Conservation (phyloP, 2,797 vertebrate species). For the Halcyon smyrnensis region DNA sequence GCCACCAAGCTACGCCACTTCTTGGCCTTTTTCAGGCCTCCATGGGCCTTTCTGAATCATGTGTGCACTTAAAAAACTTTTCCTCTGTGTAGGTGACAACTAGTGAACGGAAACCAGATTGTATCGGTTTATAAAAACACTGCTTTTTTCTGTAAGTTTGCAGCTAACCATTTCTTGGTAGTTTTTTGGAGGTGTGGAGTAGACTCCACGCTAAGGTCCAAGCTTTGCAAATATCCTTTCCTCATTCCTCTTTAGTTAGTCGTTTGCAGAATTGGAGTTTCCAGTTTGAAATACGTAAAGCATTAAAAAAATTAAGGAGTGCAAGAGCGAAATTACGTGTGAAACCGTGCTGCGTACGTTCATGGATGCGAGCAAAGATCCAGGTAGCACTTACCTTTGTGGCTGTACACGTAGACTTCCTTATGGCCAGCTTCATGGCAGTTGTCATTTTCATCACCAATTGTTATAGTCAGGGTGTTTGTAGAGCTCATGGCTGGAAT, state of each 20-base stretch:
- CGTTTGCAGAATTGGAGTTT: background rate
- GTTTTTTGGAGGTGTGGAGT: background rate
- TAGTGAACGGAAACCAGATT: background rate
- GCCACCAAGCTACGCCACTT: background rate
- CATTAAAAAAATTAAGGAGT: background rate
- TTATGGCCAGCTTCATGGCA: constrained; percentile 84
- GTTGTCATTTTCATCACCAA: constrained; percentile 89
- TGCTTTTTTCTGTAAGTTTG: background rate
- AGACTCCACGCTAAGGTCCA: background rate
- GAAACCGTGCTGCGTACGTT: background rate
- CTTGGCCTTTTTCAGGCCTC: background rate
- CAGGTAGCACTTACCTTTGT: constrained; percentile 78
- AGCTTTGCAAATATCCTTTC: background rate
- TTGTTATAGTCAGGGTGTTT: constrained; percentile 82
- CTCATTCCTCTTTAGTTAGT: background rate
- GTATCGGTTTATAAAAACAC: background rate
- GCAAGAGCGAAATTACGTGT: background rate
- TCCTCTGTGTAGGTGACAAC: background rate
- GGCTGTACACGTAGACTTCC: constrained; percentile 82
- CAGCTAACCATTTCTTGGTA: background rate
- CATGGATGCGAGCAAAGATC: background rate
- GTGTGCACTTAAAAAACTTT: background rate
- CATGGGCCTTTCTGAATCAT: background rate
- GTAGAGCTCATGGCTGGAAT: constrained; percentile 83
- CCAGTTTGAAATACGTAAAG: background rate